These are phyloP conservation scores for Agrochola macilenta DNA, from an alignment of 2,888 invertebrate genomes.

Conservation along the genomic window DNA sequence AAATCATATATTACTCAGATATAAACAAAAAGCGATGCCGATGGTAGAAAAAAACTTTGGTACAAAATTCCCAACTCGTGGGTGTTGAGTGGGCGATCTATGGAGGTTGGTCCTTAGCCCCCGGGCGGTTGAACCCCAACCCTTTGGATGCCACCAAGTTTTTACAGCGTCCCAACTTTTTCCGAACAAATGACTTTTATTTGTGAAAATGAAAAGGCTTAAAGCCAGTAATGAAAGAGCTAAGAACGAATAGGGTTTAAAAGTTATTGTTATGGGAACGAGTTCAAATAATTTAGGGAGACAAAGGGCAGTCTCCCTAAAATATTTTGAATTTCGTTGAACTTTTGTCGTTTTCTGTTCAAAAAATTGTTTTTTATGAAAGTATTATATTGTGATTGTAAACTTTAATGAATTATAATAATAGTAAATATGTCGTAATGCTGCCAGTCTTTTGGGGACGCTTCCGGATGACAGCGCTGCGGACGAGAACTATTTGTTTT, in stretches of 20 bases:
- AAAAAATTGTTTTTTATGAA: not conserved
- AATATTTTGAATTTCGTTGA: too few relatives aligned
- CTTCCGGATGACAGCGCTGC: not conserved
- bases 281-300: constrained; percentile 38
- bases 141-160: constrained; percentile 45
- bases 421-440: too few relatives aligned
- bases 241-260: constrained; percentile 38
- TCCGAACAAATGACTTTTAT: constrained; percentile 57
- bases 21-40: constrained; percentile 10
- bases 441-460: not conserved
- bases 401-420: not conserved
- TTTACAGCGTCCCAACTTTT: constrained; percentile 52
- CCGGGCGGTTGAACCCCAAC: constrained; percentile 39
- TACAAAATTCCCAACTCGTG: constrained; percentile 17
- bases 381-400: not conserved
- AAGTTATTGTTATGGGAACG: constrained; percentile 32
- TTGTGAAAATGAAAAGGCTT: constrained; percentile 52
- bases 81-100: constrained; percentile 35
- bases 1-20: not conserved
- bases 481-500: too few relatives aligned
- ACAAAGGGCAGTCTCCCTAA: constrained; percentile 13
- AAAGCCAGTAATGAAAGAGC: constrained; percentile 38
- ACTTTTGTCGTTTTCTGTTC: not conserved
- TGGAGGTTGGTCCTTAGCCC: constrained; percentile 8
- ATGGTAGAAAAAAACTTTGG: constrained; percentile 34